Percentiles rank a stretch among this genome's conserved stretches.
phyloP scores from a whole-genome alignment of 1,140 invertebrate species.

The Drosophila saltans region DNA sequence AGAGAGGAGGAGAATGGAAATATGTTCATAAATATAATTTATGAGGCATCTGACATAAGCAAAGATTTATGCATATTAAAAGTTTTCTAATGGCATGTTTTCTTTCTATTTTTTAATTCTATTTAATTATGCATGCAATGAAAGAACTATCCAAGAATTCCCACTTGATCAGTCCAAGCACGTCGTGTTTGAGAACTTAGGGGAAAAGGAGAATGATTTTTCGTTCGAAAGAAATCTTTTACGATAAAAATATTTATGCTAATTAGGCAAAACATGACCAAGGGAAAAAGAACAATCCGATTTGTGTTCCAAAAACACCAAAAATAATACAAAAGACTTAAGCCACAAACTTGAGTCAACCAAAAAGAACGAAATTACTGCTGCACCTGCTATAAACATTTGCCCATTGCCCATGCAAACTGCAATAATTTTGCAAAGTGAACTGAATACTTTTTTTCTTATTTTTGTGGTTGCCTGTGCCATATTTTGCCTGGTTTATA shows the following conservation, averaged over 20 bases:
- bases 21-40: constrained; percentile 55
- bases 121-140: constrained; percentile 74
- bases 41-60: constrained; percentile 19
- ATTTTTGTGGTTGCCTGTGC: constrained; percentile 34
- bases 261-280: constrained; percentile 49
- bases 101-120: constrained; percentile 20
- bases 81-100: constrained; percentile 47
- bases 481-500: constrained; percentile 35
- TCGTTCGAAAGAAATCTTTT: constrained; percentile 51
- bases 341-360: constrained; percentile 42
- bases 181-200: constrained; percentile 42
- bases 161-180: constrained; percentile 52
- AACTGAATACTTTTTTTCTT: constrained; percentile 24
- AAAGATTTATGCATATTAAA: constrained; percentile 37
- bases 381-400: constrained; percentile 32
- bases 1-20: constrained; percentile 21
- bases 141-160: constrained; percentile 47
- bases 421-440: constrained; percentile 54
- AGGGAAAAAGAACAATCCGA: constrained; percentile 14
- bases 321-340: constrained; percentile 49
- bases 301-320: constrained; percentile 13
- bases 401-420: background rate
- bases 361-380: constrained; percentile 11
- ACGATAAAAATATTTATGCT: constrained; percentile 66
- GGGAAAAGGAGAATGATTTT: constrained; percentile 1